Evolutionary conservation across 2,888 invertebrate genomes (phyloP).

Genomic region (Megaustenia siamemsis): DNA sequence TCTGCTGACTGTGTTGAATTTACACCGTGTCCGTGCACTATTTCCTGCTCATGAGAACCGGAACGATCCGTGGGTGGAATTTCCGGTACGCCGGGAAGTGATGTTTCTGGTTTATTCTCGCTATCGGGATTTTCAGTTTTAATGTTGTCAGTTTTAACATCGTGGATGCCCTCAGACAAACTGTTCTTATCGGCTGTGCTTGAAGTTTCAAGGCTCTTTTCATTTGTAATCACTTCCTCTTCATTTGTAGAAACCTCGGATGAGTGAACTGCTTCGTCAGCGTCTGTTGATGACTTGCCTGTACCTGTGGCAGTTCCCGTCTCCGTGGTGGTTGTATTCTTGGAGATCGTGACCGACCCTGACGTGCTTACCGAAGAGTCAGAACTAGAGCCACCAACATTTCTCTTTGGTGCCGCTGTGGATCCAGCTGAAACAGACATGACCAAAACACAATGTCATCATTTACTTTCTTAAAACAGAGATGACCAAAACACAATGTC

Average conservation of each 20-base stretch:
- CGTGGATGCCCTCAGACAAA: not conserved
- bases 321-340: not conserved
- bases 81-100: not conserved
- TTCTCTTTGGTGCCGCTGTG: not conserved
- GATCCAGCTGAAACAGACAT: conserved; percentile 8
- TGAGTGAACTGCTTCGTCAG: not conserved
- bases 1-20: not conserved
- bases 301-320: not conserved
- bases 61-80: not conserved
- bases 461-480: too few relatives aligned
- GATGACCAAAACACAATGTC: too few relatives aligned
- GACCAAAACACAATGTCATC: too few relatives aligned
- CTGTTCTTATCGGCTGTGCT: not conserved
- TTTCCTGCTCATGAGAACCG: not conserved
- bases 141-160: not conserved
- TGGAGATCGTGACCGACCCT: not conserved
- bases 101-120: too few relatives aligned
- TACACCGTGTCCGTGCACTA: not conserved
- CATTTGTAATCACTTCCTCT: not conserved
- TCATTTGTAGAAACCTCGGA: not conserved
- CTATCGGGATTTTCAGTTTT: not conserved
- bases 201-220: not conserved
- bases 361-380: not conserved
- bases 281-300: not conserved
- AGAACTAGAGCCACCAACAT: not conserved